Evolutionary conservation across 2,888 invertebrate species (phyloP).

Genomic region (Oithona nana): DNA sequence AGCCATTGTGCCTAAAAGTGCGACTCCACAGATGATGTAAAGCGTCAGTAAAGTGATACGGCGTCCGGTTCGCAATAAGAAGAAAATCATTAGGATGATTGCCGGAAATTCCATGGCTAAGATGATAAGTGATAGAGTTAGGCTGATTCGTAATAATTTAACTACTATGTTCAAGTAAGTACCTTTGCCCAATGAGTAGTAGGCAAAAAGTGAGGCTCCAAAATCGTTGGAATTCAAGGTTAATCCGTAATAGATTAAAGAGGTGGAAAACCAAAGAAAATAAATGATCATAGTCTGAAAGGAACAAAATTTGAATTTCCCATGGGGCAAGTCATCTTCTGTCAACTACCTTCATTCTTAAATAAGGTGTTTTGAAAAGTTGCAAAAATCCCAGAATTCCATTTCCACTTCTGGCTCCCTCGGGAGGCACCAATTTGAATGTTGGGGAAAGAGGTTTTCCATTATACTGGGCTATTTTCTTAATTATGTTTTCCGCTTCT

Average conservation of each 20-base stretch:
- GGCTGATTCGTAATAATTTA: not conserved
- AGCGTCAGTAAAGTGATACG: slow-evolving; percentile 3
- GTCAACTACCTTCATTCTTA: not conserved
- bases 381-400: not conserved
- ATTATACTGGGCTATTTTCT: slow-evolving; percentile 1
- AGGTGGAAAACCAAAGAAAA: slow-evolving; percentile 9
- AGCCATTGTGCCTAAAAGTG: not conserved
- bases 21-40: slow-evolving; percentile 2
- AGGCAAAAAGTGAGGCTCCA: slow-evolving; percentile 17
- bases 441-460: not conserved
- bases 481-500: slow-evolving; percentile 2
- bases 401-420: not conserved
- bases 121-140: not conserved
- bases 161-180: not conserved
- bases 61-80: not conserved
- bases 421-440: not conserved
- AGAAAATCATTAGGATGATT: slow-evolving; percentile 1
- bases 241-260: slow-evolving; percentile 9
- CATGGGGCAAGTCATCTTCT: too few species aligned
- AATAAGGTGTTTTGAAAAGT: slow-evolving; percentile 1
- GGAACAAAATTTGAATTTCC: too few species aligned
- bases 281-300: slow-evolving; percentile 5
- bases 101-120: slow-evolving; percentile 6
- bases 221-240: slow-evolving; percentile 5
- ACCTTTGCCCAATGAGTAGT: slow-evolving; percentile 4